phyloP scores from a whole-genome alignment of 2,113 vertebrate genomes.

The Pteropus alecto region DNA sequence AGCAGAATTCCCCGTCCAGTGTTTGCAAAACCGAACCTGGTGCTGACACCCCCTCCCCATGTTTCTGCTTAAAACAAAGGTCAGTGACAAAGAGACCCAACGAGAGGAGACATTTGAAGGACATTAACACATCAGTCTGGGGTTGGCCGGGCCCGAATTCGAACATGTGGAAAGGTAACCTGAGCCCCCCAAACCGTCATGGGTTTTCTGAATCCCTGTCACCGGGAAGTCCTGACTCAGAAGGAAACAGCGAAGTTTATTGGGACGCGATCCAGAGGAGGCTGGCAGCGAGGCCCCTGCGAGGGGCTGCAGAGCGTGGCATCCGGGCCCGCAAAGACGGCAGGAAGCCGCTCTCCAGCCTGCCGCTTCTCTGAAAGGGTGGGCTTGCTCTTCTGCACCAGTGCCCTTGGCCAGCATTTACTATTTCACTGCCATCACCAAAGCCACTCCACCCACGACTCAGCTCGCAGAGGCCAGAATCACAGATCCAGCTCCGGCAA shows the following conservation, averaged over 20 bases:
- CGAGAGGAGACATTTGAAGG: not conserved
- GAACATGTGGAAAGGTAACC: not conserved
- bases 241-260: not conserved
- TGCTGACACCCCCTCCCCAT: not conserved
- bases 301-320: not conserved
- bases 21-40: not conserved
- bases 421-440: not conserved
- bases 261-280: not conserved
- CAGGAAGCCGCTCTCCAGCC: not conserved
- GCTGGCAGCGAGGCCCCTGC: no score
- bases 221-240: not conserved
- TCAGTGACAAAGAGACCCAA: not conserved
- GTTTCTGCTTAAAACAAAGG: not conserved
- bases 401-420: not conserved
- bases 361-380: not conserved
- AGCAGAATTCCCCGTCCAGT: no score
- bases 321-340: not conserved
- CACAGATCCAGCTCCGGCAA: not conserved
- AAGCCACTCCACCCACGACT: no score
- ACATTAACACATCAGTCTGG: not conserved
- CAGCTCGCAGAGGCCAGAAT: not conserved
- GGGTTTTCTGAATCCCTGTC: not conserved
- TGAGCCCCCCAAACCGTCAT: not conserved
- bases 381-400: not conserved
- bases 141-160: not conserved